Conservation (phyloP, 1,140 invertebrate species). For the Drosophila baimaii region DNA sequence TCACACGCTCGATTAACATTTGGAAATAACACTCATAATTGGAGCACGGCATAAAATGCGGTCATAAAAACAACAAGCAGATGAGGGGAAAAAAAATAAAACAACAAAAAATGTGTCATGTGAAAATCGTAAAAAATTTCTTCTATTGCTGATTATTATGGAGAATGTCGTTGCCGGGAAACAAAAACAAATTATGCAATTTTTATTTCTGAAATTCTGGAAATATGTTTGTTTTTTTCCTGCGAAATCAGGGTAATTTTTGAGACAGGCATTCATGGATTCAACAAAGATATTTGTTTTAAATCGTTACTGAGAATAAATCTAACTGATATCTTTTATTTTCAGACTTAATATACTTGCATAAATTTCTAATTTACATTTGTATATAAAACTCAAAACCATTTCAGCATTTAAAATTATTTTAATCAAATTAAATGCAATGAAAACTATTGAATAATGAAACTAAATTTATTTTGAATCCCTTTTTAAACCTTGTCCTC, state of each 20-base stretch:
- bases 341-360: too few species aligned
- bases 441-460: neutral
- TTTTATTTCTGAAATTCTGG: slow-evolving; percentile 11
- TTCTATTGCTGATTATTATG: slow-evolving; percentile 20
- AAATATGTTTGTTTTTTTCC: too few species aligned
- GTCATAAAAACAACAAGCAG: slow-evolving; percentile 10
- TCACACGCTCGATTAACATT: slow-evolving; percentile 73
- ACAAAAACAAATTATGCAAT: slow-evolving; percentile 6
- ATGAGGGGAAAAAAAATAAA: slow-evolving; percentile 3
- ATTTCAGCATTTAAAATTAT: too few species aligned
- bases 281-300: too few species aligned
- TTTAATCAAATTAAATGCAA: neutral
- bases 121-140: slow-evolving; percentile 19
- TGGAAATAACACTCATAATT: slow-evolving; percentile 48
- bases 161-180: neutral
- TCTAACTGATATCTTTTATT: too few species aligned
- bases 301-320: too few species aligned
- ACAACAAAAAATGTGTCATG: slow-evolving; percentile 16
- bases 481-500: neutral
- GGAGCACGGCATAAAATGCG: slow-evolving; percentile 31
- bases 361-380: too few species aligned
- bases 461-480: neutral
- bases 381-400: too few species aligned
- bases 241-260: neutral
- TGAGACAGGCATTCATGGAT: neutral